Evolutionary conservation across 2,888 invertebrate genomes (phyloP).

Genomic region (Drosophila monieri): DNA sequence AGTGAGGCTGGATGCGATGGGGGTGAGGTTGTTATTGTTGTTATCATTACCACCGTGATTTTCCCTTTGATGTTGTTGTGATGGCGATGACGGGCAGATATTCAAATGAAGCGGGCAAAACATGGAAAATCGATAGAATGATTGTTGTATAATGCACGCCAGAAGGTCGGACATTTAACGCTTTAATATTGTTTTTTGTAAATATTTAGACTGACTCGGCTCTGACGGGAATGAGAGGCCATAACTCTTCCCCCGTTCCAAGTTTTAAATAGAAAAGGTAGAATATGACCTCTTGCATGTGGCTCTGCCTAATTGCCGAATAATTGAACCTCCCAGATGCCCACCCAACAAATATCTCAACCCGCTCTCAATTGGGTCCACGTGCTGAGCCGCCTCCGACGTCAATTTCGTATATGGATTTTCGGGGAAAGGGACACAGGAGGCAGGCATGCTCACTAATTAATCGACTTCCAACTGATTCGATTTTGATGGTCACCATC

Average conservation of each 20-base stretch:
- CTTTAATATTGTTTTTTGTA: conserved; percentile 65
- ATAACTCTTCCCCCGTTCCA: not conserved
- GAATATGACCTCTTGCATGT: conserved; percentile 31
- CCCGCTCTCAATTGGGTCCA: conserved; percentile 49
- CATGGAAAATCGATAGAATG: conserved; percentile 77
- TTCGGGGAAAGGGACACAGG: conserved; percentile 14
- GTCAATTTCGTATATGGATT: conserved; percentile 18
- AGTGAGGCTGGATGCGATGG: conserved; percentile 8
- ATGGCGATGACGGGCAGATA: conserved; percentile 67
- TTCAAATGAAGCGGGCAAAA: conserved; percentile 66
- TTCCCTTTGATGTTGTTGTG: conserved; percentile 63
- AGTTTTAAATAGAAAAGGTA: not conserved
- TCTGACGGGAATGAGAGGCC: not conserved
- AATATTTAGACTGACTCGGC: conserved; percentile 67
- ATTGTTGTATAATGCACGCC: conserved; percentile 71
- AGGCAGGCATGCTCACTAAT: conserved; percentile 63
- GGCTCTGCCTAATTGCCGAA: conserved; percentile 70
- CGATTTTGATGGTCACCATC: conserved; percentile 76
- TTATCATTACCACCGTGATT: conserved; percentile 73
- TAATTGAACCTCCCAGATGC: conserved; percentile 57
- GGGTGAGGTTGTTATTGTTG: conserved; percentile 43
- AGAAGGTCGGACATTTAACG: conserved; percentile 73
- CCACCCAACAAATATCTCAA: conserved; percentile 37
- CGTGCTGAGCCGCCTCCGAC: conserved; percentile 59
- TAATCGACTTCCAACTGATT: conserved; percentile 79